Evolutionary conservation across 1,140 invertebrate genomes (phyloP).

Genomic region (Drosophila lowei): DNA sequence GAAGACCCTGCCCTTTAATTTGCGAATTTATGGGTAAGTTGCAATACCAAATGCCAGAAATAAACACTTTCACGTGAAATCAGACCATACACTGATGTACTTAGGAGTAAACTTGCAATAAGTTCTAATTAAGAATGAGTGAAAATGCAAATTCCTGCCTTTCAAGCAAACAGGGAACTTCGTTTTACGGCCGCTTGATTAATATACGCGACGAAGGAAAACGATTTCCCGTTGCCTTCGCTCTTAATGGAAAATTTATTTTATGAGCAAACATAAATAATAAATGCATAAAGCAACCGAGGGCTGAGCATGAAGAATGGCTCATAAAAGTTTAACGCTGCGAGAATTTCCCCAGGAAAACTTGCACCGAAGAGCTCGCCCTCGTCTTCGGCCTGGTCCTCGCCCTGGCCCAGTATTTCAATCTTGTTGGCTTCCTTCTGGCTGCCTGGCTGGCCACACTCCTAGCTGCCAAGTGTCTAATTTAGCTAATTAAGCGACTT

Average conservation of each 20-base stretch:
- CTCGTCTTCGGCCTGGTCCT: neutral
- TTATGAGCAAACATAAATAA: slow-evolving; percentile 75
- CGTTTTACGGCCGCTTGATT: slow-evolving; percentile 65
- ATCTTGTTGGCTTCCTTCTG: neutral
- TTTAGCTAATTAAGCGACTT: slow-evolving; percentile 65
- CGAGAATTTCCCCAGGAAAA: slow-evolving; percentile 13
- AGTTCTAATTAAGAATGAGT: slow-evolving; percentile 66
- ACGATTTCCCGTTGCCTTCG: slow-evolving; percentile 30
- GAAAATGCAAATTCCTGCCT: slow-evolving; percentile 54
- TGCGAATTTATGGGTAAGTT: slow-evolving; percentile 82
- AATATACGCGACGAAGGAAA: slow-evolving; percentile 48
- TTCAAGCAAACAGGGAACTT: slow-evolving; percentile 57
- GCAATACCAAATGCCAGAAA: slow-evolving; percentile 29
- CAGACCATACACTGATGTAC: slow-evolving; percentile 26
- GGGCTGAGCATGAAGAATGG: slow-evolving; percentile 53
- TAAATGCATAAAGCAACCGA: slow-evolving; percentile 64
- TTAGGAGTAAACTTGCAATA: slow-evolving; percentile 26
- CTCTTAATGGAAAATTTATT: slow-evolving; percentile 78
- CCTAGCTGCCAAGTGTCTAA: slow-evolving; percentile 51
- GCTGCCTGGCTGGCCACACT: slow-evolving; percentile 5
- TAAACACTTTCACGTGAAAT: slow-evolving; percentile 19
- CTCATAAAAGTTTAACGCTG: slow-evolving; percentile 63
- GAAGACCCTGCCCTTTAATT: slow-evolving; percentile 82
- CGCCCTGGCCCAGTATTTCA: slow-evolving; percentile 21
- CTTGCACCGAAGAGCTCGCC: slow-evolving; percentile 23